Evolutionary conservation across 2,113 vertebrate genomes (phyloP).

Genomic region (Apteryx owenii): DNA sequence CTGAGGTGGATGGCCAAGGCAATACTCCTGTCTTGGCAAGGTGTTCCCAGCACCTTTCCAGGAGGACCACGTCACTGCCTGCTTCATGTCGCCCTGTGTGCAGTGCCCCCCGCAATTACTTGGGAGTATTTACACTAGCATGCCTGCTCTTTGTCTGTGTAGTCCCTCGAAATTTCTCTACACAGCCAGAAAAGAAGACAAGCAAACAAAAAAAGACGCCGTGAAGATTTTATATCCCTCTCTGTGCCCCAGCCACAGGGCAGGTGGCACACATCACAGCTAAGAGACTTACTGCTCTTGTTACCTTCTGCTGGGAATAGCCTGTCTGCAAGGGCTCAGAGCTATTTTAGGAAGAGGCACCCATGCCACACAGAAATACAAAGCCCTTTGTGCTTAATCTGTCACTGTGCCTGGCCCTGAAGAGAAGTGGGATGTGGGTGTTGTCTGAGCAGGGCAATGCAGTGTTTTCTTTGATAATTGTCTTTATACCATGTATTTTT

Average conservation of each 20-base stretch:
- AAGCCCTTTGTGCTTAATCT: neutral
- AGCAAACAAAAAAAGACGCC: neutral
- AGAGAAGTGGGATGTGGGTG: neutral
- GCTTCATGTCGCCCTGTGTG: neutral
- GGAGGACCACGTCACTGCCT: neutral
- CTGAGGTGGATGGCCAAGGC: neutral
- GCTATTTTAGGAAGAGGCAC: neutral
- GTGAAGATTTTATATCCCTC: neutral
- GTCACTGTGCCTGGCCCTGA: neutral
- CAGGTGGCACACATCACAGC: neutral
- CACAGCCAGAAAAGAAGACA: neutral
- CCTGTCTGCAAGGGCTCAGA: neutral
- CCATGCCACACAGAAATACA: neutral
- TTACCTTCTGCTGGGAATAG: neutral
- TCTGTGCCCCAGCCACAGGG: neutral
- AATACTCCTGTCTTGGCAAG: fast-evolving
- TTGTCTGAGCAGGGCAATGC: neutral
- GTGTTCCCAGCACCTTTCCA: neutral
- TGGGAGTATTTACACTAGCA: neutral
- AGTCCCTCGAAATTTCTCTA: neutral
- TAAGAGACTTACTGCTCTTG: neutral
- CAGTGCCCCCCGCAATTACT: neutral
- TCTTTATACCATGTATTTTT: neutral
- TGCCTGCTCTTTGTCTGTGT: neutral
- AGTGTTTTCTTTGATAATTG: neutral